Conservation (phyloP, 2,888 invertebrate species). For the Himalopsyche kuldschensis region DNA sequence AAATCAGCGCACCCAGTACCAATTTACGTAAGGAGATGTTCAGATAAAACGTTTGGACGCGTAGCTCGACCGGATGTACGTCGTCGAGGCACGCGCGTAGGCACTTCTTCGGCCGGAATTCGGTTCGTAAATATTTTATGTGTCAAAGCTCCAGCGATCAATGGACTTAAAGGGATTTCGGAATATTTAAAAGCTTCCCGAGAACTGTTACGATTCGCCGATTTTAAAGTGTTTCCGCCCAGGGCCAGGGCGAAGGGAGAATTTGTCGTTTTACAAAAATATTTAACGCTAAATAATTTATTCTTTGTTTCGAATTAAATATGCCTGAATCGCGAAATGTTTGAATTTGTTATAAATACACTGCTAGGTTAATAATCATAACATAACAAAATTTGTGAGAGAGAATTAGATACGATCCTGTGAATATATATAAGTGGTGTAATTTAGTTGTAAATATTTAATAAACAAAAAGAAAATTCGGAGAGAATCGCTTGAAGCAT, state of each 20-base stretch:
- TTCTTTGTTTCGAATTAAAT: background rate
- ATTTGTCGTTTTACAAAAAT: background rate
- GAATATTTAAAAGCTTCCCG: background rate
- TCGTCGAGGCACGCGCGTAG: background rate
- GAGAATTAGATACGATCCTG: background rate
- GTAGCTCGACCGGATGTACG: background rate
- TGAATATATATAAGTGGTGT: background rate
- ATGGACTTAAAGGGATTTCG: background rate
- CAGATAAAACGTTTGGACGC: background rate
- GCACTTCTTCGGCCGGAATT: background rate
- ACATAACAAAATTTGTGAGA: background rate
- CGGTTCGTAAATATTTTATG: background rate
- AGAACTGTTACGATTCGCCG: background rate
- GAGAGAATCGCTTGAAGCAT: background rate
- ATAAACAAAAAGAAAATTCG: background rate
- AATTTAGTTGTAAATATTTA: background rate
- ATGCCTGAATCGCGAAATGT: background rate
- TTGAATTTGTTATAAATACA: background rate
- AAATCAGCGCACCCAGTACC: background rate
- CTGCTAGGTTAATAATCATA: background rate
- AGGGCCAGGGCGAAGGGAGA: background rate
- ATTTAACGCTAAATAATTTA: background rate
- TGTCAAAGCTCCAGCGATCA: background rate
- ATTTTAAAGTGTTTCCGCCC: background rate
- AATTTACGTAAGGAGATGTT: background rate